Base-by-base conservation (phyloP, 1,140 invertebrate genomes). In the Apis cerana region DNA sequence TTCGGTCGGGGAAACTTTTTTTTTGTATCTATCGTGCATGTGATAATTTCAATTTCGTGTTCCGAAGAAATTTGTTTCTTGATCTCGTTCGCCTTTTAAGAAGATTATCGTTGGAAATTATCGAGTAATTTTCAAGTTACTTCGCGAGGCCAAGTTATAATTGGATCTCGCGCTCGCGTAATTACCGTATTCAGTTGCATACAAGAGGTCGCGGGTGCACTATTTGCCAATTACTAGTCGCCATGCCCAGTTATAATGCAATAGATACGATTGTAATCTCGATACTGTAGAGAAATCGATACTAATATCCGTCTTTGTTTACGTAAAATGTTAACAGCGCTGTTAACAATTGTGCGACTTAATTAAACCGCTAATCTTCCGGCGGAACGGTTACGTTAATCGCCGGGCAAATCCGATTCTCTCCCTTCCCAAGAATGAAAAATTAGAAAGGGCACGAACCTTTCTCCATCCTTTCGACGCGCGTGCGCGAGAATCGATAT, bases 141-240 rank as follows among this genome's bases (percentile, higher is more conserved):
- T n/a, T 2, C 0, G n/a, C 58, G 58, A 43, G 33, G 21, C 54
- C 23, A 56, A 7, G 10, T 43, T 54, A 19, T 58, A 72, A 80
- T 64, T 72, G 21, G 69, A 72, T 72, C 68, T 62, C 64, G 56
- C 54, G 77, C 62, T 80, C 52, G 56, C 72, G 64, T 54, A 80
- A 80, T 80, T 80, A 71, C 78, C 27, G 15, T 64, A 80, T 72
- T 52, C 77, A 54, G 70, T 80, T 54, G 43, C 58, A 72, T 68
- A 80, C 59, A 72, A 43, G 27, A 12, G 69, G 19, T 19, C 58
- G 59, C 59, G 33, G 62, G 17, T n/a, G 52, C 58, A 33, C 78
- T 80, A 61, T 80, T 80, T 80, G 69, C 59, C 61, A 80, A 80
- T 80, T 72, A 80, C 78, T 54, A 80, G 17, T 59, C 69, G 27